Evolutionary conservation across 2,888 invertebrate genomes (phyloP), one percentile per base, ranked within the genome.

Genomic region (Lasioglossum leucozonium): DNA sequence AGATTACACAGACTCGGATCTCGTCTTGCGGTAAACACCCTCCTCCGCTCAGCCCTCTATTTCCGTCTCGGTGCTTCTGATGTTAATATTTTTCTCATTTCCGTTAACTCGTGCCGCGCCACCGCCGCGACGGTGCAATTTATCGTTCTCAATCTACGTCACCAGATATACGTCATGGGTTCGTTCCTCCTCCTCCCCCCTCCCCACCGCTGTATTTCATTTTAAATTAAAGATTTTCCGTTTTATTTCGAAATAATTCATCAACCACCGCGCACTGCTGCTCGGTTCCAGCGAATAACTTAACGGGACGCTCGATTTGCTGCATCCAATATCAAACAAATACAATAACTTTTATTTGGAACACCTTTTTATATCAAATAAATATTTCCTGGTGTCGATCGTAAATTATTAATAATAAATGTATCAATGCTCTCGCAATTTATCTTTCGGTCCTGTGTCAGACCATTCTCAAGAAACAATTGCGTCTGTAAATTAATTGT

Each of bases 81-180:
- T 86, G 89, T 90, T 85, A 89, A 91, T 88, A 87, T 86, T 77
- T 89, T 86, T 74, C 85, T 85, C 82, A 75, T 89, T 84, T 84
- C 85, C 85, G 79, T 84, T 81, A 47, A 76, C 30, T 78, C 77
- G 47, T n/a, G 26, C 78, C 37, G 58, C 30, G 55, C 6, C 34
- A 34, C n/a, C n/a, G 34, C 18, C 40, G 18, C 11, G 11, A 62
- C 47, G 55, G 37, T 42, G 65, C 76, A 58, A 65, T 79, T 85
- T 82, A 76, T 78, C 85, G 80, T 72, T 76, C n/a, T 65, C 72
- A 81, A 88, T 82, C 51, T 85, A 44, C 72, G 44, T 51, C 37
- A 42, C 55, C n/a, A 51, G 65, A 81, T 79, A 81, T 81, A 82
- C 72, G 69, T 77, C 51, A 16, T 47, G 22, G 13, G 13, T 18